Percentiles rank a stretch among this genome's conserved stretches.
Evolutionary conservation across 2,888 invertebrate genomes (phyloP).

Genomic region (Digitonthophagus gazella): DNA sequence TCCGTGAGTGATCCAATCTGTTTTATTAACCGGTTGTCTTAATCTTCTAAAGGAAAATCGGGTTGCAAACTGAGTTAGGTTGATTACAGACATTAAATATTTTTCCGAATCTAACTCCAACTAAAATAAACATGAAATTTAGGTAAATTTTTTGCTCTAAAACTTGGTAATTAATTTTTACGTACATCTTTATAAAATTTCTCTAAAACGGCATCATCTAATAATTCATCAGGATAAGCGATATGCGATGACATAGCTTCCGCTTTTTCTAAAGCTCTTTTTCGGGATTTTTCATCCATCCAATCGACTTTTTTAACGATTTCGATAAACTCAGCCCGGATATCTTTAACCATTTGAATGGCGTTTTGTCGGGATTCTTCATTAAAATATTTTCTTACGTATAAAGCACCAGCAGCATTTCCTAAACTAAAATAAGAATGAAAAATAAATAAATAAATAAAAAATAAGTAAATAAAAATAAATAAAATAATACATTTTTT

Average conservation of each 20-base stretch:
- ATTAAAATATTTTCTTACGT: conserved; percentile 84
- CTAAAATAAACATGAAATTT: conserved; percentile 50
- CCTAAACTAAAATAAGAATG: conserved; percentile 57
- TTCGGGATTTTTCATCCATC: conserved; percentile 87
- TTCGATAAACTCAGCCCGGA: conserved; percentile 76
- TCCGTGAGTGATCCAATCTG: conserved; percentile 82
- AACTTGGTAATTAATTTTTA: neutral
- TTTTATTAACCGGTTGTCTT: conserved; percentile 77
- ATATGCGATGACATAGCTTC: conserved; percentile 84
- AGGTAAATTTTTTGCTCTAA: too few species aligned
- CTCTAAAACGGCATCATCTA: conserved; percentile 76
- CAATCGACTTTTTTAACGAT: conserved; percentile 79
- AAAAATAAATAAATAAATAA: neutral
- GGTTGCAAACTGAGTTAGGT: conserved; percentile 76
- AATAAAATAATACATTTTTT: neutral
- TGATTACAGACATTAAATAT: conserved; percentile 74
- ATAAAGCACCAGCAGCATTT: conserved; percentile 78
- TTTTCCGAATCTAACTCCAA: conserved; percentile 68
- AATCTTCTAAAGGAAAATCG: conserved; percentile 76
- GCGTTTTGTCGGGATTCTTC: conserved; percentile 81
- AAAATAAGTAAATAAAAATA: too few species aligned
- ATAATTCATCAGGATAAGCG: conserved; percentile 87
- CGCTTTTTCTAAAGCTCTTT: conserved; percentile 75
- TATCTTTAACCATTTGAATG: conserved; percentile 83
- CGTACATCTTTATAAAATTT: conserved; percentile 73